Evolutionary conservation across 2,797 vertebrate genomes (phyloP), one percentile per base, ranked within the genome.

Genomic region (Eutrigla gurnardus): DNA sequence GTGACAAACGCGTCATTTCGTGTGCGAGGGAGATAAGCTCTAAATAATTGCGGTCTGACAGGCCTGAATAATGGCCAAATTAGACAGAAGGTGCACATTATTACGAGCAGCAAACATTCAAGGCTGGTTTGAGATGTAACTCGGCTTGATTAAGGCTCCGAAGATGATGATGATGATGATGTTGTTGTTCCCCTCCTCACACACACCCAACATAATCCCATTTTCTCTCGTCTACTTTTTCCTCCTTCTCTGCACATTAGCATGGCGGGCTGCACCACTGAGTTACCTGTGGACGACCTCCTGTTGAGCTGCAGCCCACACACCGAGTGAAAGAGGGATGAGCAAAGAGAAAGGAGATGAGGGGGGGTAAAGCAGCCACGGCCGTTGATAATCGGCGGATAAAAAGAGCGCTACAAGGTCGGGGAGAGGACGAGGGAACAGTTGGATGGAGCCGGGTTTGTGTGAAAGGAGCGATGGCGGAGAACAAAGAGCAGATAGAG

Each of bases 21-120:
- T 95, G 95, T 93, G 91, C 84, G 87, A 86, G 79, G 15, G 90
- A 95, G 95, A 95, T 95, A 95, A 95, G 94, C 93, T 85, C 86
- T 91, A 93, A 94, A 95, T 95, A 95, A 95, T 94, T 93, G 93
- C 89, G 81, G 90, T 84, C 91, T 95, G 95, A 95, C 94, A 95
- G 93, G 91, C 93, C 92, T 92, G 93, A 95, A 94, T 93, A 94
- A 95, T 94, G 94, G 93, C 93, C 93, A 93, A 95, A 94, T 94
- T 94, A 94, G 92, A 92, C 90, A 92, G 91, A 93, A 92, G 93
- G 92, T 93, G 90, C 92, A 86, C 90, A 76, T 92, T 91, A 89
- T 92, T 91, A 91, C 84, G 63, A 88, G 87, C 77, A 9, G 84
- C 89, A 84, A 91, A 91, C 85, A 88, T 88, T 88, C 85, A 86